Base-by-base conservation (phyloP, 2,888 invertebrate genomes). In the Melinaea menophilus region DNA sequence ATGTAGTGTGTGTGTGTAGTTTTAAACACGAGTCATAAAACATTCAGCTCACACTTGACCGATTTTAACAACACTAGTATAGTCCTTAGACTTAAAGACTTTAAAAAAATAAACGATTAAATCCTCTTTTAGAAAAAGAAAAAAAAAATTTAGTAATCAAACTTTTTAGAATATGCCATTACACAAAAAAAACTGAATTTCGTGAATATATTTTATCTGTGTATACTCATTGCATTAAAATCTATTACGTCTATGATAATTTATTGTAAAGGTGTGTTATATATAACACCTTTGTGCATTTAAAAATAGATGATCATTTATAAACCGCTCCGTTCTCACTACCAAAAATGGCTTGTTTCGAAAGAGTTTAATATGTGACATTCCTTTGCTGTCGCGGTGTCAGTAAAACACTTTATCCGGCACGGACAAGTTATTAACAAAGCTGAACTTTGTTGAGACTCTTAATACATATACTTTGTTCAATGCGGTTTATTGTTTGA, bases 391-490 rank as follows among this genome's bases (percentile, higher is more conserved):
- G 35, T 58, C 55, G 60, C 59, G 60, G 55, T 59, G 64, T 37
- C 60, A 62, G 60, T 59, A 60, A 60, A 64, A 60, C 41, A 31
- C 41, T 64, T 59, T 64, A 60, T 61, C 46, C 54, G 63, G 60
- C 63, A 63, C 61, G 54, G 58, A 59, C 65, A 56, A 63, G 61
- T 66, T 61, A 63, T 66, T 61, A 63, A 59, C 48, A 55, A 59
- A 61, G n/a, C 56, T 41, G 46, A n/a, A 22, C 35, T 45, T 34
- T 45, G 54, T 60, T 55, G 33, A 58, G 55, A 35, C 55, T 55
- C 47, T 55, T 65, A 37, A 58, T 58, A 65, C 55, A 59, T 41
- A 9, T 37, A 37, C 7, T 37, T 41, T 41, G 41, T 41, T 9
- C 41, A 41, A 5, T 41, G 9, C 1, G 9, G 41, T 41, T 41